These are phyloP conservation scores for Peromyscus polionotus DNA, from an alignment of 2,113 vertebrate species.

Conservation along the genomic window DNA sequence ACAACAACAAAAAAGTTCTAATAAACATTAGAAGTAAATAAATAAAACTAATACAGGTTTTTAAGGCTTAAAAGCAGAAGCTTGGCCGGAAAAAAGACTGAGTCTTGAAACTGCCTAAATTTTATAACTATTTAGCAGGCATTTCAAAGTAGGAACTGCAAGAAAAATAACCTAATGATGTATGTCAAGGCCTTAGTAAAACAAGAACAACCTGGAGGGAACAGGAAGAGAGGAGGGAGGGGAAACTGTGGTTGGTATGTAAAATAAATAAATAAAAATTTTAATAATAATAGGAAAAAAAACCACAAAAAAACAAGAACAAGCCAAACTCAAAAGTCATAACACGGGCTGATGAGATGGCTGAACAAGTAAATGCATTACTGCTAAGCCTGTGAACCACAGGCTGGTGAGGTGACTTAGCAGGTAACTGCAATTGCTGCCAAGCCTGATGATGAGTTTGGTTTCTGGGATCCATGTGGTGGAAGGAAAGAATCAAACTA, in stretches of 20 bases:
- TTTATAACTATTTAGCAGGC: neutral
- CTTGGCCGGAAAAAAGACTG: neutral
- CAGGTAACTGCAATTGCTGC: neutral
- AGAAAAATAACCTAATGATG: slow-evolving; percentile 9
- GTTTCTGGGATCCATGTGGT: neutral
- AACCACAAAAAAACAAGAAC: neutral
- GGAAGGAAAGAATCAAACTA: neutral
- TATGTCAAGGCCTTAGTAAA: neutral
- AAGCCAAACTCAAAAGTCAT: neutral
- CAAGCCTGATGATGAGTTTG: neutral
- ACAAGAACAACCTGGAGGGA: neutral
- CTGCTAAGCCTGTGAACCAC: neutral
- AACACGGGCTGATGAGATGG: neutral
- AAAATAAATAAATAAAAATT: no score
- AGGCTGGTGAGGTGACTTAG: neutral
- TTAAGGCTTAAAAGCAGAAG: neutral
- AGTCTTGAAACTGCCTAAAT: neutral
- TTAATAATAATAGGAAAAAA: no score
- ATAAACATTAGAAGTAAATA: neutral
- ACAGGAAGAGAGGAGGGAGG: no score
- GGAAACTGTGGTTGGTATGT: no score
- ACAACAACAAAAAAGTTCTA: neutral
- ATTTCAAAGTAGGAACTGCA: neutral
- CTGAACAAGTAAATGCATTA: neutral
- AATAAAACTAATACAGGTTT: neutral